Conservation (phyloP, 1,140 invertebrate genomes). For the Ganaspis sp. region DNA sequence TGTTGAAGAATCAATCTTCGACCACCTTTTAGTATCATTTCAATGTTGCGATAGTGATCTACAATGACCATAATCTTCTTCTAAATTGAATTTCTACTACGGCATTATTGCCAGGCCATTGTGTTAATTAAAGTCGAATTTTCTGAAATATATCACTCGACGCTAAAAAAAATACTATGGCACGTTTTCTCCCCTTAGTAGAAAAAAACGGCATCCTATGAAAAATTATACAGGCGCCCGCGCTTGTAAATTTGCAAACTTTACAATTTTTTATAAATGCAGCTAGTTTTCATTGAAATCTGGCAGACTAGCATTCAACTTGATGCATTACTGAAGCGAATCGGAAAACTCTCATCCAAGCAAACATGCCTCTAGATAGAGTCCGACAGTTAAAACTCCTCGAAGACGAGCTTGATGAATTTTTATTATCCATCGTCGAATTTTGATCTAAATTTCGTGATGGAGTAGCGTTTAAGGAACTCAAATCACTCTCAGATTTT, state of each 20-base stretch:
- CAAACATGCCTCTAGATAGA: constrained; percentile 69
- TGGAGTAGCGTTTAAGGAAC: constrained; percentile 62
- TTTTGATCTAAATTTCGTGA: constrained; percentile 42
- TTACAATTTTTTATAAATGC: background rate
- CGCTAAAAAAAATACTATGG: too few relatives aligned
- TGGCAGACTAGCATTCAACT: constrained; percentile 66
- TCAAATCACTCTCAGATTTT: constrained; percentile 70
- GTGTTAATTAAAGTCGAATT: too few relatives aligned
- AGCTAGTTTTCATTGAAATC: background rate
- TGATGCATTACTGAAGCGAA: constrained; percentile 70
- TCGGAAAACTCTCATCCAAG: constrained; percentile 74
- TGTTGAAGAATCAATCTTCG: too few relatives aligned
- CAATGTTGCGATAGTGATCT: too few relatives aligned
- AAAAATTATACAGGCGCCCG: background rate
- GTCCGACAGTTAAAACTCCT: constrained; percentile 43
- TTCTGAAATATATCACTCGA: too few relatives aligned
- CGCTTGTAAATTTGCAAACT: constrained; percentile 1
- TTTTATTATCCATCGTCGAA: constrained; percentile 40
- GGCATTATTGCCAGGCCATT: too few relatives aligned
- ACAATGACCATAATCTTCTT: too few relatives aligned
- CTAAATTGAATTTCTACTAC: too few relatives aligned
- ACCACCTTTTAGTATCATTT: too few relatives aligned
- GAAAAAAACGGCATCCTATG: background rate
- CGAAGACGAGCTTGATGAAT: background rate
- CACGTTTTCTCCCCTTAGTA: too few relatives aligned